Conservation (phyloP, 2,113 vertebrate species). For the Sialia sialis region DNA sequence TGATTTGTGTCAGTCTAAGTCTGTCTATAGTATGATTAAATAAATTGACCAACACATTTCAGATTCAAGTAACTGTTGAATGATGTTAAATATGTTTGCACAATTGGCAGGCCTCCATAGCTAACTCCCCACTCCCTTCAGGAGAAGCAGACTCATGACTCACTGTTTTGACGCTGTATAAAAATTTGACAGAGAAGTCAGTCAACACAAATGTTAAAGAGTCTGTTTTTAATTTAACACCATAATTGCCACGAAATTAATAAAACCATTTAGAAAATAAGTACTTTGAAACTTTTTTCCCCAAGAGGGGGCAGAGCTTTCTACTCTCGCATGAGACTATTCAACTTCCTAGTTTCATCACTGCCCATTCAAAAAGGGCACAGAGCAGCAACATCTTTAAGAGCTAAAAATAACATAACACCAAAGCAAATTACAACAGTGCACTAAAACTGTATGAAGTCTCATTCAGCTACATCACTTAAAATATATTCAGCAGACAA, state of each 20-base stretch:
- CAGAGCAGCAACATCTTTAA: background rate
- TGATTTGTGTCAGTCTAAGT: background rate
- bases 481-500: background rate
- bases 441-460: background rate
- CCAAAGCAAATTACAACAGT: background rate
- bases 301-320: background rate
- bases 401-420: background rate
- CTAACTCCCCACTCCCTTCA: background rate
- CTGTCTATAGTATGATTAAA: background rate
- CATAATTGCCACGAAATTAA: background rate
- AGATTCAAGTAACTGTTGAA: background rate
- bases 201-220: slow-evolving; percentile 3
- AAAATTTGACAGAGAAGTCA: background rate
- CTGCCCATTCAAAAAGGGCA: background rate
- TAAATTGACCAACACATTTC: background rate
- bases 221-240: background rate
- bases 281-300: background rate
- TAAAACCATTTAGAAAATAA: background rate
- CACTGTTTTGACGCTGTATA: background rate
- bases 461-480: background rate
- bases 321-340: background rate
- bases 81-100: background rate
- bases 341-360: background rate
- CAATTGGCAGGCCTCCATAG: background rate
- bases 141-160: slow-evolving; percentile 3